Evolutionary conservation across 2,113 vertebrate species (phyloP).

Genomic region (Cryptoleucopteryx plumbea): DNA sequence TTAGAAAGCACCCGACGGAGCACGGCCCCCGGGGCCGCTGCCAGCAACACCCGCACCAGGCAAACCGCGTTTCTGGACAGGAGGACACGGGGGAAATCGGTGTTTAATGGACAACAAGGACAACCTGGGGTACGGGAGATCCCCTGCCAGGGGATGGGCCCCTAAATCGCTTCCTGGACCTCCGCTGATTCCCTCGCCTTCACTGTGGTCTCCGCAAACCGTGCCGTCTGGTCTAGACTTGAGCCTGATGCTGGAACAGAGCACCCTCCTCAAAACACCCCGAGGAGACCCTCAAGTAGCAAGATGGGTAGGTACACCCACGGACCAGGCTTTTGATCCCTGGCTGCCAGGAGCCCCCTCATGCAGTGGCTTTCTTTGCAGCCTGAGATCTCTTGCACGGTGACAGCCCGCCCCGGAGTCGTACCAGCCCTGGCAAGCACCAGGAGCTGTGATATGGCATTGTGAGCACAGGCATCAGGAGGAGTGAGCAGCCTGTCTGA

Average conservation of each 20-base stretch:
- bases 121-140: not conserved
- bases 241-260: rapidly evolving
- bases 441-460: not conserved
- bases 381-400: not conserved
- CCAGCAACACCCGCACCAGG: not conserved
- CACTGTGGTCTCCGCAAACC: rapidly evolving
- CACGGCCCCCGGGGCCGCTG: constrained; percentile 17
- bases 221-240: rapidly evolving
- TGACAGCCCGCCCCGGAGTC: rapidly evolving
- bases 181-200: not conserved
- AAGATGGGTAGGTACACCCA: not conserved
- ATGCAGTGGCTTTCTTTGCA: not conserved
- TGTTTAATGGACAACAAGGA: not conserved
- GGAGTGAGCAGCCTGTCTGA: not conserved
- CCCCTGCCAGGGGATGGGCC: not conserved
- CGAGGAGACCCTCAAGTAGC: not conserved
- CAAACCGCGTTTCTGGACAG: constrained; percentile 4
- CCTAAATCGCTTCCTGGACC: rapidly evolving
- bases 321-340: not conserved
- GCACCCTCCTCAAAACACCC: not conserved
- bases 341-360: not conserved
- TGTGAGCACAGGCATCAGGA: not conserved
- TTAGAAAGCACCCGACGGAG: constrained; percentile 50
- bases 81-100: not conserved
- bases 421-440: rapidly evolving